phyloP scores from a whole-genome alignment of 2,888 invertebrate genomes.

The Tridacna gigas region DNA sequence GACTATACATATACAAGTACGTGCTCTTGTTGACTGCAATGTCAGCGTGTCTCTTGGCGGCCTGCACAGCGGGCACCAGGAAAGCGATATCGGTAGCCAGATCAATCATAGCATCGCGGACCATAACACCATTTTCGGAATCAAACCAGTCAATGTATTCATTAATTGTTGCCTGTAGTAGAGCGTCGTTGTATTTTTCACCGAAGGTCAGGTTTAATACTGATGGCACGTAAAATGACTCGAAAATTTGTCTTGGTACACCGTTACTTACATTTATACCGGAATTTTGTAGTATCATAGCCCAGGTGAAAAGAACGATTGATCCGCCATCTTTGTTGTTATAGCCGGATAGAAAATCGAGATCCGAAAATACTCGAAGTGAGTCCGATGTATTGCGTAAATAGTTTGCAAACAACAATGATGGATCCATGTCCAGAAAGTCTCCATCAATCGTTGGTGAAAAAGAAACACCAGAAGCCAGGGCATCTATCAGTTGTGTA shows the following conservation, averaged over 20 bases:
- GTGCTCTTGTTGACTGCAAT: slow-evolving; percentile 87
- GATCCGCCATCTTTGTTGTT: slow-evolving; percentile 48
- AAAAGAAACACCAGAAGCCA: not conserved
- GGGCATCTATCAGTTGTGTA: not conserved
- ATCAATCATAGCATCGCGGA: slow-evolving; percentile 95
- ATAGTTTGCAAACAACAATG: slow-evolving; percentile 92
- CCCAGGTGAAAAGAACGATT: not conserved
- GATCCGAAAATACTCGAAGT: slow-evolving; percentile 85
- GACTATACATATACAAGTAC: slow-evolving; percentile 72
- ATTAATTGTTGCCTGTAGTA: slow-evolving; percentile 41
- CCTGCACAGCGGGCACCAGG: slow-evolving; percentile 93
- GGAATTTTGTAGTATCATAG: not conserved
- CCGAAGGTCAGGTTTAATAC: not conserved
- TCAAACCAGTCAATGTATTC: slow-evolving; percentile 41
- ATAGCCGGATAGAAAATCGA: slow-evolving; percentile 55
- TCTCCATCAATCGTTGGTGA: slow-evolving; percentile 94
- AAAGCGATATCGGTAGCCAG: slow-evolving; percentile 98
- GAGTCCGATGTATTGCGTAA: slow-evolving; percentile 92
- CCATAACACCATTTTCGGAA: slow-evolving; percentile 87
- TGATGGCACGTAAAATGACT: slow-evolving; percentile 26
- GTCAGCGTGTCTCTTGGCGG: slow-evolving; percentile 26
- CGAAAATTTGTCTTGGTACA: slow-evolving; percentile 31
- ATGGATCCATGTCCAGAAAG: slow-evolving; percentile 94
- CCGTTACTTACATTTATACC: slow-evolving; percentile 34
- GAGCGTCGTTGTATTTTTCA: not conserved